Evolutionary conservation across 2,888 invertebrate genomes (phyloP).

Genomic region (Diabrotica balteata): DNA sequence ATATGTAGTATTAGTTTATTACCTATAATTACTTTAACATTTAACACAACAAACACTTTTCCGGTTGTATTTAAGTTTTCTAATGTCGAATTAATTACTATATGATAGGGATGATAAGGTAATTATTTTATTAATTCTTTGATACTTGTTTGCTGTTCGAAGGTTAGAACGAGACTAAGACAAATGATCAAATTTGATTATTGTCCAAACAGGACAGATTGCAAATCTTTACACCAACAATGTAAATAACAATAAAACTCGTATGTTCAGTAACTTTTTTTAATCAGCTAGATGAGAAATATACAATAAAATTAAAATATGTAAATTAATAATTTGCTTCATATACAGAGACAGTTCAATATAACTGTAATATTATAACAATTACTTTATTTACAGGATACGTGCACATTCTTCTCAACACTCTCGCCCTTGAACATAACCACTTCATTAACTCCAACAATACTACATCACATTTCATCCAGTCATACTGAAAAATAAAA

Average conservation of each 20-base stretch:
- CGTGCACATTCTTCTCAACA: constrained; percentile 40
- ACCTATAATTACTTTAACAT: not conserved
- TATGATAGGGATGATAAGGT: too few species aligned
- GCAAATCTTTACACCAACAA: not conserved
- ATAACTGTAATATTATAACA: constrained; percentile 51
- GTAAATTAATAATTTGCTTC: constrained; percentile 53
- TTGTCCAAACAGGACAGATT: too few species aligned
- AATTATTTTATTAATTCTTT: too few species aligned
- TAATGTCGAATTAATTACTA: too few species aligned
- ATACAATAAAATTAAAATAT: constrained; percentile 53
- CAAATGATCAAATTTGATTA: too few species aligned
- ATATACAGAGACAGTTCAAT: constrained; percentile 51
- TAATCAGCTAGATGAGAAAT: constrained; percentile 53
- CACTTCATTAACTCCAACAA: constrained; percentile 28
- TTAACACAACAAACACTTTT: too few species aligned
- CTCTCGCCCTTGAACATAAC: constrained; percentile 38
- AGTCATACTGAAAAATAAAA: constrained; percentile 33
- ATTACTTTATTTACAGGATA: constrained; percentile 54
- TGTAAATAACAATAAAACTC: constrained; percentile 10
- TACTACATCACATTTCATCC: constrained; percentile 37
- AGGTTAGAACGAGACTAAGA: too few species aligned
- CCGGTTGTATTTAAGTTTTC: too few species aligned
- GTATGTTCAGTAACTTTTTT: constrained; percentile 29
- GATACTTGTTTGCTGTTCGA: too few species aligned
- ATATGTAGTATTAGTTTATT: too few species aligned